These are phyloP conservation scores for Lepeophtheirus salmonis DNA, from an alignment of 1,140 invertebrate species.

Conservation along the genomic window DNA sequence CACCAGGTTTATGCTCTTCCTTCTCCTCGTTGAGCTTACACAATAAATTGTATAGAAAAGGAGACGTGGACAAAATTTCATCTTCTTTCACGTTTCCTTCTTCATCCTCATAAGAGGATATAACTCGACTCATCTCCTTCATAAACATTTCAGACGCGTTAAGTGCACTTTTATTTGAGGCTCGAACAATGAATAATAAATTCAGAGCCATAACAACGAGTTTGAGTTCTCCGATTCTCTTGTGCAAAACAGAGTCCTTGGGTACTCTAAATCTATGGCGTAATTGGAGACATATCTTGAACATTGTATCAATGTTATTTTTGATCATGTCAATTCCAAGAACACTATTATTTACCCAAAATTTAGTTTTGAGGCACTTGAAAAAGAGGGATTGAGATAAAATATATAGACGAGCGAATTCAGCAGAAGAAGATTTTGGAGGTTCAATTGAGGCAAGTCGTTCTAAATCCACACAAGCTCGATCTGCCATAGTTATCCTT, in stretches of 20 bases:
- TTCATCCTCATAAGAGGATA: conserved; percentile 14
- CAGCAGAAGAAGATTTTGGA: conserved; percentile 54
- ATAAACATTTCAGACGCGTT: conserved; percentile 28
- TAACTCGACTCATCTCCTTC: conserved; percentile 18
- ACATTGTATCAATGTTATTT: conserved; percentile 38
- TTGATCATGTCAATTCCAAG: conserved; percentile 30
- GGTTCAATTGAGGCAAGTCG: conserved; percentile 65
- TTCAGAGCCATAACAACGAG: conserved; percentile 58
- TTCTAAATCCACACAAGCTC: conserved; percentile 27
- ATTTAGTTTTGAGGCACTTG: conserved; percentile 28
- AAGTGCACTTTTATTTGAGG: conserved; percentile 41
- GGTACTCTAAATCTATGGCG: conserved; percentile 68
- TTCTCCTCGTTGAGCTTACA: conserved; percentile 51
- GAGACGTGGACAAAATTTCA: conserved; percentile 32
- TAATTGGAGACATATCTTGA: conserved; percentile 50
- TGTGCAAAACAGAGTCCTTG: too few relatives aligned
- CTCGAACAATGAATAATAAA: conserved; percentile 39
- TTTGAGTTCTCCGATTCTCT: conserved; percentile 58
- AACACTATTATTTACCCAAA: conserved; percentile 32
- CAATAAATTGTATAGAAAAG: conserved; percentile 57
- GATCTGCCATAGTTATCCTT: too few relatives aligned
- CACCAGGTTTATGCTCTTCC: conserved; percentile 56
- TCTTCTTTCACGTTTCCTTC: conserved; percentile 7
- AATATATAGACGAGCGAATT: conserved; percentile 65
- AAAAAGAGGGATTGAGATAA: conserved; percentile 31